Evolutionary conservation across 1,140 invertebrate species (phyloP).

Genomic region (Drosophila sturtevanti): DNA sequence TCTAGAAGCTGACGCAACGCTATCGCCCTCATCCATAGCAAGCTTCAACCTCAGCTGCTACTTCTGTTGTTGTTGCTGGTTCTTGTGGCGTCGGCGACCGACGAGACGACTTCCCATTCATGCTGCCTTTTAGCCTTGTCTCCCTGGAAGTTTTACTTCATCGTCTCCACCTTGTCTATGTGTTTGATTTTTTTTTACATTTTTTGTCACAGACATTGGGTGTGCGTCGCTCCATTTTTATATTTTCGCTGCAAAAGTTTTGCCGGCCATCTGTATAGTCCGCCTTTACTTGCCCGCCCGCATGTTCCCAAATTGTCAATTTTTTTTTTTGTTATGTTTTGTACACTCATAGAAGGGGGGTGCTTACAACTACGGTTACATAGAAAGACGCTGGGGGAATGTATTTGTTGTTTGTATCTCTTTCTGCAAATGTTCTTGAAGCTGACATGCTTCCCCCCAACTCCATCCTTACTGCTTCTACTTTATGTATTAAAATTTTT

Average conservation of each 20-base stretch:
- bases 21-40: not conserved
- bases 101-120: conserved; percentile 75
- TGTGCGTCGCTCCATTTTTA: conserved; percentile 79
- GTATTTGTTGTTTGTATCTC: conserved; percentile 73
- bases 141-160: conserved; percentile 55
- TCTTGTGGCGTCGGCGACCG: conserved; percentile 62
- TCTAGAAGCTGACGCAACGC: conserved; percentile 8
- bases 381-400: conserved; percentile 13
- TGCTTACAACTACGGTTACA: conserved; percentile 44
- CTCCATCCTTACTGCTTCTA: conserved; percentile 28
- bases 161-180: conserved; percentile 24
- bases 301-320: conserved; percentile 52
- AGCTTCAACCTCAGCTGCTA: conserved; percentile 21
- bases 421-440: conserved; percentile 80
- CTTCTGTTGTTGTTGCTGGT: conserved; percentile 36
- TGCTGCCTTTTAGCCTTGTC: conserved; percentile 46
- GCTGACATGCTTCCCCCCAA: conserved; percentile 52
- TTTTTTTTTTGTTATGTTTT: conserved; percentile 42
- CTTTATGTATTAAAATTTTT: conserved; percentile 73
- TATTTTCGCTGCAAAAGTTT: conserved; percentile 77
- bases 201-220: conserved; percentile 70
- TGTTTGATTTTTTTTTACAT: conserved; percentile 45
- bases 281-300: not conserved
- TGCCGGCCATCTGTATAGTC: conserved; percentile 66
- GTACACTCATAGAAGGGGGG: conserved; percentile 9